phyloP scores from a whole-genome alignment of 2,797 vertebrate genomes.

The Decapterus maruadsi region DNA sequence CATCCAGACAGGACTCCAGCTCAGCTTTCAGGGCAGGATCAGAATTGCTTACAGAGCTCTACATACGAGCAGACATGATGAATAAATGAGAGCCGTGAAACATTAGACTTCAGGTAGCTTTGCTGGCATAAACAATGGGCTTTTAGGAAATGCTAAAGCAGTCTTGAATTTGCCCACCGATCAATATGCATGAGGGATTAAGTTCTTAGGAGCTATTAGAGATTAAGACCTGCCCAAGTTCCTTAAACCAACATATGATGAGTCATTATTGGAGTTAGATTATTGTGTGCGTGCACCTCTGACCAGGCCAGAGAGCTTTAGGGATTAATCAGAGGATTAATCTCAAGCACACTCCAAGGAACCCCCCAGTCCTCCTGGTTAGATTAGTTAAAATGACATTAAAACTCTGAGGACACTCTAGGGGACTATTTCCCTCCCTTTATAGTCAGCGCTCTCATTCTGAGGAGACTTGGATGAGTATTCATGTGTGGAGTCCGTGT shows the following conservation, averaged over 20 bases:
- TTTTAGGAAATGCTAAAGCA: conserved; percentile 58
- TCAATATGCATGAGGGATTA: conserved; percentile 73
- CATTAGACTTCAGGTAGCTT: conserved; percentile 50
- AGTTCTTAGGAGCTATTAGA: conserved; percentile 71
- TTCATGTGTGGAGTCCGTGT: conserved; percentile 43
- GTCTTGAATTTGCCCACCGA: conserved; percentile 37
- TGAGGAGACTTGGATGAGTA: conserved; percentile 32
- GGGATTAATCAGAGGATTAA: conserved; percentile 78
- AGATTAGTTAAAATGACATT: conserved; percentile 49
- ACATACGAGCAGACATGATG: conserved; percentile 61
- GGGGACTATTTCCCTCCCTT: conserved; percentile 1
- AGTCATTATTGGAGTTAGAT: conserved; percentile 69
- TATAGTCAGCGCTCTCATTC: conserved; percentile 22
- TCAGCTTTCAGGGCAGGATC: conserved; percentile 83
- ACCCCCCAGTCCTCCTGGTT: conserved; percentile 37
- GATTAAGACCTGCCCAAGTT: conserved; percentile 68
- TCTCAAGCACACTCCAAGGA: conserved; percentile 64
- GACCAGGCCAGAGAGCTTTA: conserved; percentile 65
- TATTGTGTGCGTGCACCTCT: conserved; percentile 62
- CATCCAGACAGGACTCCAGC: conserved; percentile 88
- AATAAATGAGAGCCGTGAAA: conserved; percentile 77
- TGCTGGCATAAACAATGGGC: conserved; percentile 52
- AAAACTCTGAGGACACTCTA: conserved; percentile 25
- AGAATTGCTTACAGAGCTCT: conserved; percentile 73
- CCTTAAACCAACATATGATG: conserved; percentile 70